Evolutionary conservation across 2,113 vertebrate species (phyloP), one percentile per base, ranked within the genome.

Genomic region (Leptosomus discolor): DNA sequence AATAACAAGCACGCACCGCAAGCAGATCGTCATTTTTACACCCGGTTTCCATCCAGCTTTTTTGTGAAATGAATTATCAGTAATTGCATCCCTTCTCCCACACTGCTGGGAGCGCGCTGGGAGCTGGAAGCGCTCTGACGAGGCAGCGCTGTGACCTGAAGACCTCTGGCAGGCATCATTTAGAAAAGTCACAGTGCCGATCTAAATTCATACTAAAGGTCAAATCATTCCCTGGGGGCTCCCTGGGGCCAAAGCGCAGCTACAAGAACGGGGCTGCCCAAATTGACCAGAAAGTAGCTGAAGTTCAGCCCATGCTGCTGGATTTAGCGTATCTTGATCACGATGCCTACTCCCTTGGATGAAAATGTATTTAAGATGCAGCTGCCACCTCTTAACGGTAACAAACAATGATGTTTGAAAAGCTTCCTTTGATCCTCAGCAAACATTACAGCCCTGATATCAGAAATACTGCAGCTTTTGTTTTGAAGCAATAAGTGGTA

Each of bases 161-260:
- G 89, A 61, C 83, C 92, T 41, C 77, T 87, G 86, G 91, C 88
- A 92, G 91, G 48, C 73, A 13, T 22, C 7, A 41, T 91, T 96
- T 91, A 87, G 95, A 87, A 51, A 94, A 95, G 92, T 71, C 92
- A 53, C 36, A 58, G 77, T 0, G 2, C 73, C 5, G 61, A 78
- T 94, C 94, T 95, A 96, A 95, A 97, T 92, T 91, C 87, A 82
- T 69, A 68, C 84, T 41, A 48, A 71, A 96, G 94, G 93, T 93
- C 94, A 92, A 29, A 73, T 32, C 75, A 89, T 53, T 89, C 94
- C 86, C 29, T 4, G 41, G 79, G 93, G 83, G 43, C 70, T 95
- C 4, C 1, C 37, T 8, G 85, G 8, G 8, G 89, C 80, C 60
- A 60, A 60, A 91, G 73, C 91, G 91, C 61, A 26, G 91, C 94